Base-by-base conservation (phyloP, 2,113 vertebrate species). In the Apistogramma diplotaenia region DNA sequence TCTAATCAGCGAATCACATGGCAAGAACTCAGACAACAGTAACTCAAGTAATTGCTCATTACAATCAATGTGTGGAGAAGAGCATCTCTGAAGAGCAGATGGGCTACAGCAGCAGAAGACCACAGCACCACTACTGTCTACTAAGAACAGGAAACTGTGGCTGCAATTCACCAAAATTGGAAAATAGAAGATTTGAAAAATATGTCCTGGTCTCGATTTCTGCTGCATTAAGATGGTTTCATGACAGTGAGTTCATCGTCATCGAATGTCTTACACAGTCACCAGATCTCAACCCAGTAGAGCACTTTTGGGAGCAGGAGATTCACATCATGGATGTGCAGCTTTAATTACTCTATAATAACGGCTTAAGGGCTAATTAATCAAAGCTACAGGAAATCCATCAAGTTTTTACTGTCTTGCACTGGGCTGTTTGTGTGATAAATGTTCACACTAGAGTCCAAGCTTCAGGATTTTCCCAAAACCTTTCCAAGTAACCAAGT, bases 401-500 rank as follows among this genome's bases (percentile, higher is more conserved):
- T 55, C 15, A 29, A 21, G 46, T n/a, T 61, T 67, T 56, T 71
- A 57, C 46, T 29, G 6, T 31, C n/a, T 56, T 67, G 40, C 33
- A 31, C 43, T 9, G 23, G 13, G 53, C n/a, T 59, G 33, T 46
- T 61, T 58, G 13, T 23, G 55, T 31, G 40, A 59, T 49, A 31
- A 79, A 77, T 21, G 37, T 73, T 46, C 70, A 60, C 37, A 49
- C 27, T 85, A 54, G 25, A 3, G 29, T 25, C 40, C 43, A 78
- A 40, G 40, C 78, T 78, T 58, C 35, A 40, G 67, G 40, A 46
- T 56, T 71, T 73, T 71, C 55, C 71, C 46, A 25, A 75, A 86
- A 60, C 49, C 27, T 67, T 85, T 82, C 78, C 60, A 80, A 85
- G 56, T 77, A 67, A 61, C 78, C 23, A 43, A 75, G 27, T 57